Percentiles rank a stretch among this genome's conserved stretches.
Evolutionary conservation across 2,797 vertebrate genomes (phyloP).

Genomic region (Eulemur albifrons): DNA sequence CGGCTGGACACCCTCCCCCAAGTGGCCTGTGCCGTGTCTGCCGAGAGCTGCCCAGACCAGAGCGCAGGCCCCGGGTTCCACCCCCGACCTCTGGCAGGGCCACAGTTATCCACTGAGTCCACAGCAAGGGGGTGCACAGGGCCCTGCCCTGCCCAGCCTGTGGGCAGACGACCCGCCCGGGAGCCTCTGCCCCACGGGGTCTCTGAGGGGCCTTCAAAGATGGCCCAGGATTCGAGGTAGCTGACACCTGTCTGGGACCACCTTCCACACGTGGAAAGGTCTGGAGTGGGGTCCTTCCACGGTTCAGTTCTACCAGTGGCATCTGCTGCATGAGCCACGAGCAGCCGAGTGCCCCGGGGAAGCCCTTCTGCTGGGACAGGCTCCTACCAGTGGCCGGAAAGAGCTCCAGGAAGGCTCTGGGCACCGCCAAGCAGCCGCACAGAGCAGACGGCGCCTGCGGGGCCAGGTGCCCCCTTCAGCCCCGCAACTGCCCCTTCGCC

Average conservation of each 20-base stretch:
- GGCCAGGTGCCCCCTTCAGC: too few species aligned
- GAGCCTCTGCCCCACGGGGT: neutral
- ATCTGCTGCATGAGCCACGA: neutral
- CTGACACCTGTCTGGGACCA: neutral
- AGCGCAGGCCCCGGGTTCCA: neutral
- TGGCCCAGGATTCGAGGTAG: neutral
- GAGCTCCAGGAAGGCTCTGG: too few species aligned
- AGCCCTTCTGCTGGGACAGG: too few species aligned
- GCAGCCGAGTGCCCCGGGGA: neutral
- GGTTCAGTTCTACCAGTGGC: neutral
- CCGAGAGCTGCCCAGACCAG: neutral
- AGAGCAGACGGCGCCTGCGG: too few species aligned
- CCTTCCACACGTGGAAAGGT: neutral
- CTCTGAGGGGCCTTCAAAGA: neutral
- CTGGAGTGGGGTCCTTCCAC: neutral
- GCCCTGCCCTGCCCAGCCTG: neutral
- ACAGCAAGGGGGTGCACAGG: too few species aligned
- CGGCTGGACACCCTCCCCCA: neutral
- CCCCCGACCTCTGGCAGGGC: neutral
- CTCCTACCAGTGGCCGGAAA: neutral
- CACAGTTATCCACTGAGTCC: neutral
- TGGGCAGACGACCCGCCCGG: accelerated
- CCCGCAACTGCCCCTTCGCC: too few species aligned
- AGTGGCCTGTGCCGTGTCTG: neutral
- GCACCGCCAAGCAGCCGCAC: too few species aligned